Conservation (phyloP, 2,888 invertebrate genomes). For the Mesorhabditis sp. region DNA sequence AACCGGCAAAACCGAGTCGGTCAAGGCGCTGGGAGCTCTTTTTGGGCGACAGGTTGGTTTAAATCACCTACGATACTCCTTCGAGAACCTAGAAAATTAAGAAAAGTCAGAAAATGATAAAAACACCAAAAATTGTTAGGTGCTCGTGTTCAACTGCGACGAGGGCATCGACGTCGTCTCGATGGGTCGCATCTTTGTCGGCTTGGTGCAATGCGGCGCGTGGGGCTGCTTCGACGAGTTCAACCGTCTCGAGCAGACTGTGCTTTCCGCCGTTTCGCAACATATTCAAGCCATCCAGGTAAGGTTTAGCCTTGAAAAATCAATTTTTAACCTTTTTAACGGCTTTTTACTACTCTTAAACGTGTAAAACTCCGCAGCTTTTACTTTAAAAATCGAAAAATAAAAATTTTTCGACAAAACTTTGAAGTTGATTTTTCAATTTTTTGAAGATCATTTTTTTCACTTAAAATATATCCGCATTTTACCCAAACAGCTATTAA, state of each 20-base stretch:
- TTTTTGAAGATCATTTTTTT: too few relatives aligned
- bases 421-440: too few relatives aligned
- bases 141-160: constrained; percentile 92
- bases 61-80: too few relatives aligned
- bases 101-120: neutral
- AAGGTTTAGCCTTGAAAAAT: too few relatives aligned
- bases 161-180: constrained; percentile 92
- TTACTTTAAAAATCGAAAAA: too few relatives aligned
- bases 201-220: constrained; percentile 82
- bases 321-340: too few relatives aligned
- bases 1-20: constrained; percentile 96
- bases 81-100: neutral
- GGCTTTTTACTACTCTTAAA: too few relatives aligned
- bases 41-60: constrained; percentile 73
- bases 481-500: too few relatives aligned
- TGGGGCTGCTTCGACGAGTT: constrained; percentile 99
- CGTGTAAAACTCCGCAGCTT: too few relatives aligned
- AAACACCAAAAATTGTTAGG: constrained; percentile 13
- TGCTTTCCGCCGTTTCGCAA: constrained; percentile 89
- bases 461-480: too few relatives aligned
- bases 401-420: too few relatives aligned
- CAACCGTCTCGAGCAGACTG: constrained; percentile 86
- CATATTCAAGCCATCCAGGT: constrained; percentile 86
- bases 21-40: constrained; percentile 82
- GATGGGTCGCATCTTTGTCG: constrained; percentile 81